These are phyloP conservation scores for Drosophila burlai DNA, from an alignment of 1,140 invertebrate species.

Conservation along the genomic window DNA sequence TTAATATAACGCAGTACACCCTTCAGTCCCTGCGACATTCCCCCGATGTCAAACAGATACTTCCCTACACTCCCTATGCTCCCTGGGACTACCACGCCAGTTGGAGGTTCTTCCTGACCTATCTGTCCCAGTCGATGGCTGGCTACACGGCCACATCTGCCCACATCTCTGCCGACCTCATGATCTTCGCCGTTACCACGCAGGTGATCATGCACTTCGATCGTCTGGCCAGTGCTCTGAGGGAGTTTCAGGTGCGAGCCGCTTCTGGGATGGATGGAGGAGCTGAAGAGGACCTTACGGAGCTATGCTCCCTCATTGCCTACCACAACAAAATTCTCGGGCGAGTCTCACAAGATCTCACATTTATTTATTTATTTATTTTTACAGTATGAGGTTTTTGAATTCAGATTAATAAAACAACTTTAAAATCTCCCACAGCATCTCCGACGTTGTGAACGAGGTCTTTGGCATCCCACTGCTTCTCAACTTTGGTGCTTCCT, in stretches of 20 bases:
- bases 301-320: slow-evolving; percentile 37
- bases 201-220: slow-evolving; percentile 75
- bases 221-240: slow-evolving; percentile 29
- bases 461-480: slow-evolving; percentile 68
- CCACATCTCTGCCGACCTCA: slow-evolving; percentile 60
- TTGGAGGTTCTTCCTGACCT: slow-evolving; percentile 46
- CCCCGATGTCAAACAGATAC: slow-evolving; percentile 14
- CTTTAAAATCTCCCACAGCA: slow-evolving; percentile 16
- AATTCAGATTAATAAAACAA: too few species aligned
- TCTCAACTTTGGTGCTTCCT: slow-evolving; percentile 62
- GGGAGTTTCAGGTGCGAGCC: slow-evolving; percentile 15
- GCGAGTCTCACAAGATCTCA: not conserved
- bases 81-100: slow-evolving; percentile 55
- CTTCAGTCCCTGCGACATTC: slow-evolving; percentile 12
- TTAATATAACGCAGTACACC: slow-evolving; percentile 36
- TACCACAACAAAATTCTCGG: slow-evolving; percentile 65
- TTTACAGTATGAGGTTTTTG: too few species aligned
- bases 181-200: slow-evolving; percentile 58
- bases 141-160: slow-evolving; percentile 58
- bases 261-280: not conserved
- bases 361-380: not conserved
- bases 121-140: slow-evolving; percentile 36
- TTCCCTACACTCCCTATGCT: slow-evolving; percentile 51
- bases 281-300: slow-evolving; percentile 32
- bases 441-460: slow-evolving; percentile 63